Percentiles rank a stretch among this genome's conserved stretches.
These are phyloP conservation scores for Amaurobius ferox DNA, from an alignment of 2,888 invertebrate genomes.

Conservation along the genomic window DNA sequence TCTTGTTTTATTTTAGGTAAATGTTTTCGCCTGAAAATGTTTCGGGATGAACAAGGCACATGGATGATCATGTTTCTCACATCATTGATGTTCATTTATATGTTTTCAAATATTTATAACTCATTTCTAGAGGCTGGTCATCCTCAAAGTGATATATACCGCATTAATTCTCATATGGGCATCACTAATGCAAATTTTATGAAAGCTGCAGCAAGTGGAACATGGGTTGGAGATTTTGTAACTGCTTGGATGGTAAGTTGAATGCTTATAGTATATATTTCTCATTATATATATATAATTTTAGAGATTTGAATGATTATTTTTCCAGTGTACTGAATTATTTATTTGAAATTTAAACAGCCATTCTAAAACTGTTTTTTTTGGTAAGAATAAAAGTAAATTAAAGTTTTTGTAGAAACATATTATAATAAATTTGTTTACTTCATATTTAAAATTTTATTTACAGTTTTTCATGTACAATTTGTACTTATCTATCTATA, in stretches of 20 bases:
- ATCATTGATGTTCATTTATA: constrained; percentile 78
- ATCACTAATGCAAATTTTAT: constrained; percentile 79
- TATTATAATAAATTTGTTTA: too few species aligned
- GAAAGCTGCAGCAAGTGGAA: constrained; percentile 80
- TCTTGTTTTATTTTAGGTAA: constrained; percentile 75
- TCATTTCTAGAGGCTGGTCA: constrained; percentile 77
- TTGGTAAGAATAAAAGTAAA: too few species aligned
- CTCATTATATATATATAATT: too few species aligned
- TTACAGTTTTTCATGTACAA: too few species aligned
- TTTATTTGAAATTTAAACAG: too few species aligned
- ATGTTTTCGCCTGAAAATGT: constrained; percentile 79
- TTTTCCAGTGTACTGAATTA: too few species aligned
- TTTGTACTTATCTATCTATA: too few species aligned
- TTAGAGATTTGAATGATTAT: too few species aligned
- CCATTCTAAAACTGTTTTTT: too few species aligned
- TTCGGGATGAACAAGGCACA: constrained; percentile 79
- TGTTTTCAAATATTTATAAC: constrained; percentile 80
- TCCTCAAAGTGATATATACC: constrained; percentile 76
- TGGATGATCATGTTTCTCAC: constrained; percentile 80
- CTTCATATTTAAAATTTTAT: too few species aligned
- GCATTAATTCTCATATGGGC: constrained; percentile 79
- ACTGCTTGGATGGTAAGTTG: constrained; percentile 79
- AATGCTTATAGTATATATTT: neutral
- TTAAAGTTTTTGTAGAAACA: too few species aligned
- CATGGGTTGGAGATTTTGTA: constrained; percentile 80